Conservation (phyloP, 1,140 invertebrate genomes). For the Hylaeus volcanicus region DNA sequence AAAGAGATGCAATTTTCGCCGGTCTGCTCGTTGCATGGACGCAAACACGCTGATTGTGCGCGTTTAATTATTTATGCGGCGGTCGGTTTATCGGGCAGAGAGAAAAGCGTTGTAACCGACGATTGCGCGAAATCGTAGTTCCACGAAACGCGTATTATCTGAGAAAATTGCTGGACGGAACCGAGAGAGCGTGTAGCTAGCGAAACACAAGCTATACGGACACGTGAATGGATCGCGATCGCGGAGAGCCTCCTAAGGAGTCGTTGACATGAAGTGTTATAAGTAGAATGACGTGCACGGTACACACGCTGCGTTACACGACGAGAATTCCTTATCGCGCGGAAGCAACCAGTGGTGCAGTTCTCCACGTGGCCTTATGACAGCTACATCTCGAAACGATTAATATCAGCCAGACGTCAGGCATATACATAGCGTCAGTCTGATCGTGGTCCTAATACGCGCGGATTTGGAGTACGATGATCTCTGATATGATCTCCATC, state of each 20-base stretch:
- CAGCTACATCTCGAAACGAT: slow-evolving; percentile 36
- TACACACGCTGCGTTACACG: slow-evolving; percentile 42
- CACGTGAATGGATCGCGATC: slow-evolving; percentile 37
- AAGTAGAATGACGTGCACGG: slow-evolving; percentile 42
- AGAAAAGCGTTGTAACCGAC: slow-evolving; percentile 27
- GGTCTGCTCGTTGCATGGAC: background rate
- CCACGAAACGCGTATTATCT: slow-evolving; percentile 31
- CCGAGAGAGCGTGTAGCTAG: background rate
- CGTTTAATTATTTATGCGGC: slow-evolving; percentile 58
- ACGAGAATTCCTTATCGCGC: slow-evolving; percentile 57
- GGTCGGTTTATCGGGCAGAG: slow-evolving; percentile 28
- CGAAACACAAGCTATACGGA: background rate
- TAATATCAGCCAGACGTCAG: slow-evolving; percentile 14
- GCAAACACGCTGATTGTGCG: slow-evolving; percentile 53
- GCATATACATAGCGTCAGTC: background rate
- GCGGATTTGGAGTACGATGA: background rate
- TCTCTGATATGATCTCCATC: too few relatives aligned
- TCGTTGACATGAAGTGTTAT: slow-evolving; percentile 44
- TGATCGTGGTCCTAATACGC: background rate
- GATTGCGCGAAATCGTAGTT: slow-evolving; percentile 23
- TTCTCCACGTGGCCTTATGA: slow-evolving; percentile 45
- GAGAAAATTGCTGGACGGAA: background rate
- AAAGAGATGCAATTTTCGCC: slow-evolving; percentile 52
- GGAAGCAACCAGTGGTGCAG: slow-evolving; percentile 62
- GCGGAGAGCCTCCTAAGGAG: slow-evolving; percentile 15